phyloP scores from a whole-genome alignment of 2,888 invertebrate genomes.

The Drosophila phalerata region DNA sequence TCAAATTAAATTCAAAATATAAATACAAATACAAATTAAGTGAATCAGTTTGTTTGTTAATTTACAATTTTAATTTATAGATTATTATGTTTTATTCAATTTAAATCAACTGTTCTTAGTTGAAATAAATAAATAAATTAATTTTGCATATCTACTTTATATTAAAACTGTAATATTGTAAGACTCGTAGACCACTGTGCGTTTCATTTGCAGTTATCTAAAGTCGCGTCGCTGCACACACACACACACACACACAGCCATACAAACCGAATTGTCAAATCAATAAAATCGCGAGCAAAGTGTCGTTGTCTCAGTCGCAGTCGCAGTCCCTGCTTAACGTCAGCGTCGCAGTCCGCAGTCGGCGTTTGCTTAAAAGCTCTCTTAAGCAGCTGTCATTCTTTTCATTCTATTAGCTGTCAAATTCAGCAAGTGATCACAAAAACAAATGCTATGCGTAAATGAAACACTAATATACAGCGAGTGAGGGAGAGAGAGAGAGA shows the following conservation, averaged over 20 bases:
- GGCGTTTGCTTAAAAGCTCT: slow-evolving; percentile 8
- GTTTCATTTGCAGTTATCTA: slow-evolving; percentile 56
- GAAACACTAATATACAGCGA: slow-evolving; percentile 1
- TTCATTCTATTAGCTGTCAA: slow-evolving; percentile 52
- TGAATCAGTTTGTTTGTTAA: too few species aligned
- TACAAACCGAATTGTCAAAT: slow-evolving; percentile 56
- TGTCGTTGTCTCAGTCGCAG: slow-evolving; percentile 30
- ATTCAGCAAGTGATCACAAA: slow-evolving; percentile 36
- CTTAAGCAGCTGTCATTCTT: slow-evolving; percentile 36
- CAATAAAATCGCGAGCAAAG: slow-evolving; percentile 63
- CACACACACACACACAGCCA: slow-evolving; percentile 12
- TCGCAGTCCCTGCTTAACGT: not conserved
- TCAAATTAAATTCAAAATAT: too few species aligned
- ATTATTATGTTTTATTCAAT: too few species aligned
- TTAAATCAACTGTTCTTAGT: too few species aligned
- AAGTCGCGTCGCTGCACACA: slow-evolving; percentile 38
- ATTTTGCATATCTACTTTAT: too few species aligned
- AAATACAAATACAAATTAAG: too few species aligned
- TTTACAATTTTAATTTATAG: too few species aligned
- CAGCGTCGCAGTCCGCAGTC: slow-evolving; percentile 14
- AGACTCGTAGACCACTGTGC: too few species aligned
- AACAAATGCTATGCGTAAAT: slow-evolving; percentile 20
- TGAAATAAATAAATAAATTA: too few species aligned
- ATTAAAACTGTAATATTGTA: too few species aligned
- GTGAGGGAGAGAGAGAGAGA: not conserved